Percentiles rank a stretch among this genome's conserved stretches.
phyloP scores from a whole-genome alignment of 2,797 vertebrate species.

The Lithobates pipiens region DNA sequence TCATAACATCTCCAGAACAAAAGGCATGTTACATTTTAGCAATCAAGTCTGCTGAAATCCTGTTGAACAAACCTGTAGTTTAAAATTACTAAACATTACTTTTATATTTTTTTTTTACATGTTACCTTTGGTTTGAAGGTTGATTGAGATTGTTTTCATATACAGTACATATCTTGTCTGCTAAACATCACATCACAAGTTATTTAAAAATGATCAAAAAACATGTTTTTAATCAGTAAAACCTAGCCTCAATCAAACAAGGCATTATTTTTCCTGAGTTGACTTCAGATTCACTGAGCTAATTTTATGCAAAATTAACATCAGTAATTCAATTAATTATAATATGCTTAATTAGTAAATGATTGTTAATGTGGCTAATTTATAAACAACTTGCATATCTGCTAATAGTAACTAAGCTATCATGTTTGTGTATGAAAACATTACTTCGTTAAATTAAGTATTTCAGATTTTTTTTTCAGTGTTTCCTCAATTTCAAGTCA shows the following conservation, averaged over 20 bases:
- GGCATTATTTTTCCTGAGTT: conserved; percentile 51
- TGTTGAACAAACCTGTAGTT: too few relatives aligned
- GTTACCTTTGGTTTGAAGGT: background rate
- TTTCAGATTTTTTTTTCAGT: background rate
- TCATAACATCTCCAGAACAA: too few relatives aligned
- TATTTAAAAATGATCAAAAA: conserved; percentile 3
- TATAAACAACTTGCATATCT: conserved; percentile 49
- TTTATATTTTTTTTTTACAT: background rate
- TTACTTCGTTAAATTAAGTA: conserved; percentile 19
- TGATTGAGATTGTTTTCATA: background rate
- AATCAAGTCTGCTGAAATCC: too few relatives aligned
- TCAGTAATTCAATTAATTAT: conserved; percentile 52
- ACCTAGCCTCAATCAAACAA: conserved; percentile 19
- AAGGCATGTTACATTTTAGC: too few relatives aligned
- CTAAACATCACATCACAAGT: conserved; percentile 18
- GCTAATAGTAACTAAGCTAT: conserved; percentile 40
- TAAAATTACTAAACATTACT: too few relatives aligned
- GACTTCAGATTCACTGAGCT: conserved; percentile 45
- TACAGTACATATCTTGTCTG: background rate
- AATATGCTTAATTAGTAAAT: conserved; percentile 51
- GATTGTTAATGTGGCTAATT: conserved; percentile 54
- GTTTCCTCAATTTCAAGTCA: background rate
- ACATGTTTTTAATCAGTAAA: conserved; percentile 27
- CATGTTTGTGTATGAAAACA: conserved; percentile 39
- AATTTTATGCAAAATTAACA: conserved; percentile 54